phyloP scores from a whole-genome alignment of 2,888 invertebrate genomes.

The Hermaeophaga mercurialis region DNA sequence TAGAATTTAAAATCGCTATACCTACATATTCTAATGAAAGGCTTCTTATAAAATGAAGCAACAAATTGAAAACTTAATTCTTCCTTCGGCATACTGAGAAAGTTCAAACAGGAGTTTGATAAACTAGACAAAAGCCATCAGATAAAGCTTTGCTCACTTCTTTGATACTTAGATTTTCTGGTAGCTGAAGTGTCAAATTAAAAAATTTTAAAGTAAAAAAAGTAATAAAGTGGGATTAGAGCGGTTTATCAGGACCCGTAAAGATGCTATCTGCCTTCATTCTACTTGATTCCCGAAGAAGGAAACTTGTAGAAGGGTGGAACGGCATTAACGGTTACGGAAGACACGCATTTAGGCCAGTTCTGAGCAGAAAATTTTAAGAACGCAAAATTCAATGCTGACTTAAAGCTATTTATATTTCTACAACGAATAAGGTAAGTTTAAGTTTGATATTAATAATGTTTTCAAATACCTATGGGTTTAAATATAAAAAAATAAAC shows the following conservation, averaged over 20 bases:
- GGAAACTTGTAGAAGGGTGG: background rate
- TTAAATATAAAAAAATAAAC: too few species aligned
- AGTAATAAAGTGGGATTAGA: conserved; percentile 20
- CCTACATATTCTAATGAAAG: too few species aligned
- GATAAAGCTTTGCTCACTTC: conserved; percentile 13
- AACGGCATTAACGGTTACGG: background rate
- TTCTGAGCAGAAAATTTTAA: background rate
- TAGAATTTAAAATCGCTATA: too few species aligned
- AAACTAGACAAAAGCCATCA: conserved; percentile 12
- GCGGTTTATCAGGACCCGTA: conserved; percentile 17
- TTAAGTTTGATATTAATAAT: too few species aligned
- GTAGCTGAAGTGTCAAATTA: conserved; percentile 23
- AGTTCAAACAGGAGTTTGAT: conserved; percentile 7
- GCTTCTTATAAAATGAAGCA: background rate
- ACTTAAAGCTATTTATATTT: too few species aligned
- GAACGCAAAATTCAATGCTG: too few species aligned
- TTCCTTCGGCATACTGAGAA: conserved; percentile 1
- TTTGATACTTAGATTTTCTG: conserved; percentile 18
- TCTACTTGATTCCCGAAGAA: conserved; percentile 2
- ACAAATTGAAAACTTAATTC: conserved; percentile 15
- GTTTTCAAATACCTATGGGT: too few species aligned
- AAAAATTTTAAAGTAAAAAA: conserved; percentile 21
- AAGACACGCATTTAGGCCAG: background rate
- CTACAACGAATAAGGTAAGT: too few species aligned
- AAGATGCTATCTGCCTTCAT: conserved; percentile 18